phyloP scores from a whole-genome alignment of 2,797 vertebrate species.

The Squalus acanthias region DNA sequence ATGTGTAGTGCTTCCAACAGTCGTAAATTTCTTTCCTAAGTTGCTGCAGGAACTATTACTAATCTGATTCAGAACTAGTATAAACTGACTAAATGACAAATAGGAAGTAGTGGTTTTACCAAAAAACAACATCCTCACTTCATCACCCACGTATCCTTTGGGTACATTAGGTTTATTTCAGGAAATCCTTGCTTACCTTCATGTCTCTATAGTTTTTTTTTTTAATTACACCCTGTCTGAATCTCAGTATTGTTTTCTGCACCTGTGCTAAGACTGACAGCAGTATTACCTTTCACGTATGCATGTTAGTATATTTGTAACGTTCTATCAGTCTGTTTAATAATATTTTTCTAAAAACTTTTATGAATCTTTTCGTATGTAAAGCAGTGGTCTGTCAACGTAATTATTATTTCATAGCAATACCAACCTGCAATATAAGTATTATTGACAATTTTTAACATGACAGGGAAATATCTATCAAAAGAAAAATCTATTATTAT shows the following conservation, averaged over 20 bases:
- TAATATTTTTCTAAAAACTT: conserved; percentile 33
- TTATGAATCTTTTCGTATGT: conserved; percentile 21
- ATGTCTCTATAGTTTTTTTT: background rate
- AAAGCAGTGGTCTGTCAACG: conserved; percentile 16
- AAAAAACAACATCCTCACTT: background rate
- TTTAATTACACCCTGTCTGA: background rate
- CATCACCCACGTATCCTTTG: background rate
- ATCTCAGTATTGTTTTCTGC: background rate
- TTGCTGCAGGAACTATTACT: background rate
- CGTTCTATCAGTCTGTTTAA: background rate
- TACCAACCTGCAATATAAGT: conserved; percentile 12
- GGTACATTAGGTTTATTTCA: background rate
- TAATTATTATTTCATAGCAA: conserved; percentile 24
- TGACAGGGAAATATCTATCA: background rate
- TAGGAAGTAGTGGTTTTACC: background rate
- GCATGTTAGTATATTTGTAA: conserved; percentile 15
- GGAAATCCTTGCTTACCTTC: background rate
- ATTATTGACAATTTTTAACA: conserved; percentile 18
- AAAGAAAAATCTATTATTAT: conserved; percentile 20
- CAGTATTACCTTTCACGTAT: conserved; percentile 20
- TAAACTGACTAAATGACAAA: background rate
- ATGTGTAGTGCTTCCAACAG: background rate
- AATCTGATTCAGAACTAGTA: background rate
- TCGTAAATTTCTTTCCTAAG: background rate
- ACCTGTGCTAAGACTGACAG: background rate